These are phyloP conservation scores for Copidosoma aretas DNA, from an alignment of 2,888 invertebrate genomes.

Conservation along the genomic window DNA sequence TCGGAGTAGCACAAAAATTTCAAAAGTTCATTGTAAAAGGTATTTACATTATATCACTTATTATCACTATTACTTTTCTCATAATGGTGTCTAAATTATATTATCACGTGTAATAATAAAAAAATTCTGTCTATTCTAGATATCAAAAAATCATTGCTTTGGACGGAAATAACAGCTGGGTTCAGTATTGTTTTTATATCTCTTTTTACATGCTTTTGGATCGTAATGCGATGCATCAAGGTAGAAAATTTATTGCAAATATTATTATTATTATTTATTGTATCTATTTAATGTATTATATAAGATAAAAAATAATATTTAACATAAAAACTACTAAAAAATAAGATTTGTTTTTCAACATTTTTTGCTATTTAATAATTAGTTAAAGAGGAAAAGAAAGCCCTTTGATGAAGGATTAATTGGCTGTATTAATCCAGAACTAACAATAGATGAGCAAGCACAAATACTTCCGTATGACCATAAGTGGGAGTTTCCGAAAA, in stretches of 20 bases:
- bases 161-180: conserved; percentile 50
- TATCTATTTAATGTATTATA: too few species aligned
- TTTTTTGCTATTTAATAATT: conserved; percentile 4
- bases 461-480: conserved; percentile 91
- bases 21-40: too few species aligned
- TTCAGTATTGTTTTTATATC: conserved; percentile 50
- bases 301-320: too few species aligned
- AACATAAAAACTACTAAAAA: too few species aligned
- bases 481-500: conserved; percentile 89
- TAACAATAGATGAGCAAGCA: conserved; percentile 91
- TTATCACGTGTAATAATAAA: too few species aligned
- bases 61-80: too few species aligned
- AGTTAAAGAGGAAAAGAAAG: conserved; percentile 66
- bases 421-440: conserved; percentile 83
- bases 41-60: too few species aligned
- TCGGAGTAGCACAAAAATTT: conserved; percentile 61
- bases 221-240: conserved; percentile 59
- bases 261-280: too few species aligned
- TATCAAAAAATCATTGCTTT: conserved; percentile 53
- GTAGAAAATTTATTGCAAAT: conserved; percentile 47
- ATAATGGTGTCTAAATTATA: too few species aligned
- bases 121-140: too few species aligned
- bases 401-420: conserved; percentile 82
- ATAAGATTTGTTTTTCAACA: background rate
- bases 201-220: conserved; percentile 52